A percentile compares a stretch with the other conserved stretches of the same genome.
Conservation (phyloP, 1,140 invertebrate genomes). For the Augochlora pura region DNA sequence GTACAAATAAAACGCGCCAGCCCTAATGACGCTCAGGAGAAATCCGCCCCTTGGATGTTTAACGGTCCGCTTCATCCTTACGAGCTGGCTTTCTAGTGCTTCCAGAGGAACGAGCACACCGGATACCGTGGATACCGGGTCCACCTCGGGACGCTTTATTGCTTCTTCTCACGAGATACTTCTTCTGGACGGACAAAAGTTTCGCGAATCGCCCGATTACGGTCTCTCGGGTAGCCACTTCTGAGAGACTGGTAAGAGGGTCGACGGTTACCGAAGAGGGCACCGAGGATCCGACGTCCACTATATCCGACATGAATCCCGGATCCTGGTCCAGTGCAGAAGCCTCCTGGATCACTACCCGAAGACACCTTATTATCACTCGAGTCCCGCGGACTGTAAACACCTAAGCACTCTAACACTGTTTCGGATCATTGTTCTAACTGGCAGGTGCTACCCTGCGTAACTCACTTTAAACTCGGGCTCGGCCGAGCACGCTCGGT, state of each 20-base stretch:
- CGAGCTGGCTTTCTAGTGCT: not conserved
- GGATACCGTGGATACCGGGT: conserved; percentile 8
- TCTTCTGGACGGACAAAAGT: conserved; percentile 43
- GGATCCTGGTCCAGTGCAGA: no score
- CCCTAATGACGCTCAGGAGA: conserved; percentile 58
- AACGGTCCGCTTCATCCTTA: conserved; percentile 59
- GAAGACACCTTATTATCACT: not conserved
- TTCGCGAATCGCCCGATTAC: conserved; percentile 2
- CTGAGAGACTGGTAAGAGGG: no score
- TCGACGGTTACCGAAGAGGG: no score
- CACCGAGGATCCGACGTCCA: no score
- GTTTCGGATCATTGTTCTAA: not conserved
- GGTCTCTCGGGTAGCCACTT: not conserved
- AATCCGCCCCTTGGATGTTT: conserved; percentile 57
- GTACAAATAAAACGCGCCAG: conserved; percentile 59
- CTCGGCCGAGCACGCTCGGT: not conserved
- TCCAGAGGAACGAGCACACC: not conserved
- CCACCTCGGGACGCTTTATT: conserved; percentile 2
- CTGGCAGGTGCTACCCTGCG: not conserved
- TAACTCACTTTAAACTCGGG: not conserved
- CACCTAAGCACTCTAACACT: conserved; percentile 24
- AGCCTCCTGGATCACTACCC: not conserved
- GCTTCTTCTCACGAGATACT: conserved; percentile 10
- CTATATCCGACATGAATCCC: no score
- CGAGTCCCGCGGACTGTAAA: not conserved